Evolutionary conservation across 2,113 vertebrate genomes (phyloP), one percentile per base, ranked within the genome.

Genomic region (Tiliqua scincoides): DNA sequence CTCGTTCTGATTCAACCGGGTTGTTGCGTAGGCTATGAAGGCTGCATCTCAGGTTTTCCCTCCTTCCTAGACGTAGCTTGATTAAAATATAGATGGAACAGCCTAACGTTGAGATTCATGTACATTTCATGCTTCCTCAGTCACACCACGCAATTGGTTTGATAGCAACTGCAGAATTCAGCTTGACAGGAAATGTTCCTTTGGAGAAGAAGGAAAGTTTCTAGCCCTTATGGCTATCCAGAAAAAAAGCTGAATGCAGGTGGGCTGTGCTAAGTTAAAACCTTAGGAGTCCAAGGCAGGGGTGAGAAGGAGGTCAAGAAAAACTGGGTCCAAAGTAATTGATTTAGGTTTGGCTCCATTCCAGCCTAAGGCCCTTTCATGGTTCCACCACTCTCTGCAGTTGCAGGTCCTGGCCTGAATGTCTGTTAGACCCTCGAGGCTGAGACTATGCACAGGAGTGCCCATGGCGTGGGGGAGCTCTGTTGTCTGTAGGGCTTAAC

Each of bases 31-130:
- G 11, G 2, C 52, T 40, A 23, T 12, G 9, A 18, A 40, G 52
- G 4, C 67, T 17, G 9, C 12, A 14, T 4, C 2, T 6, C 1
- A 1, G 79, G 25, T 6, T 23, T 32, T 17, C 21, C 1, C 9
- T 32, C 21, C 54, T 57, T 6, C 52, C 62, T 18, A 25, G 21
- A 1, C 0, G 43, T 6, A 23, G 32, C 52, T 40, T 18, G 68
- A n/a, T 72, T 9, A 43, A 73, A 83, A 62, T 10, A 11, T 1
- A 23, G 65, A 18, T 6, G 7, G 10, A 17, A 25, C n/a, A 14
- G 10, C 10, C 30, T 35, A 3, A 4, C 6, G 1, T 17, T 11
- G 3, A 5, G 61, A 32, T 1, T 18, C 11, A 6, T 9, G 40
- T 21, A 21, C 40, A 12, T 30, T 12, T 40, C 25, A 2, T 14